Conservation (phyloP, 2,888 invertebrate species). For the Xestobium rufovillosum region DNA sequence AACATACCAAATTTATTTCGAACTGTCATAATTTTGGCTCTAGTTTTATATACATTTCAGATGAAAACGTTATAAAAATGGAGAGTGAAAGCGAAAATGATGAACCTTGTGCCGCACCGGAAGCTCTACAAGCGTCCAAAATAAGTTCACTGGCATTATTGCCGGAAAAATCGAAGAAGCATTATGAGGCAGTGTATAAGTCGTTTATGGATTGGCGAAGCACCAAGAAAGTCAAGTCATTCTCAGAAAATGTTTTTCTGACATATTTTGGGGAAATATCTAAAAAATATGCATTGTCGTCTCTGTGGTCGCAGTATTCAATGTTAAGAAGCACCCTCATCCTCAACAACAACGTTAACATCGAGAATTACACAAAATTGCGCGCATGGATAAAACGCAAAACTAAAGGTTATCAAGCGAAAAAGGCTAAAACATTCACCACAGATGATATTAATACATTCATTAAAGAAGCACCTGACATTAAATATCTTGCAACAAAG, state of each 20-base stretch:
- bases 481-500: slow-evolving; percentile 24
- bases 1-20: too few relatives aligned
- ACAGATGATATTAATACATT: slow-evolving; percentile 24
- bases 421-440: slow-evolving; percentile 26
- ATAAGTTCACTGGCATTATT: slow-evolving; percentile 4
- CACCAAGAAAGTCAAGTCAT: slow-evolving; percentile 12
- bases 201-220: slow-evolving; percentile 13
- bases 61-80: too few relatives aligned
- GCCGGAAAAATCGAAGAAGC: slow-evolving; percentile 12
- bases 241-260: slow-evolving; percentile 17
- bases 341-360: slow-evolving; percentile 15
- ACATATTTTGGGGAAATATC: slow-evolving; percentile 17
- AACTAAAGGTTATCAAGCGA: slow-evolving; percentile 22
- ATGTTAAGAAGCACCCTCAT: slow-evolving; percentile 12
- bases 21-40: too few relatives aligned
- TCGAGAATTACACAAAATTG: slow-evolving; percentile 12
- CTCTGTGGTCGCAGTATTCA: slow-evolving; percentile 15
- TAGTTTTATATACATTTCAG: too few relatives aligned
- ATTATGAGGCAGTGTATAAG: slow-evolving; percentile 7
- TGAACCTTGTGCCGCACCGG: slow-evolving; percentile 6
- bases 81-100: too few relatives aligned
- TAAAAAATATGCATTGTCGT: slow-evolving; percentile 14
- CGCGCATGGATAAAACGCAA: slow-evolving; percentile 21
- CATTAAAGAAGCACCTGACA: slow-evolving; percentile 25
- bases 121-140: slow-evolving; percentile 9